These are phyloP conservation scores for Morelia viridis DNA, from an alignment of 2,797 vertebrate genomes.

Conservation along the genomic window DNA sequence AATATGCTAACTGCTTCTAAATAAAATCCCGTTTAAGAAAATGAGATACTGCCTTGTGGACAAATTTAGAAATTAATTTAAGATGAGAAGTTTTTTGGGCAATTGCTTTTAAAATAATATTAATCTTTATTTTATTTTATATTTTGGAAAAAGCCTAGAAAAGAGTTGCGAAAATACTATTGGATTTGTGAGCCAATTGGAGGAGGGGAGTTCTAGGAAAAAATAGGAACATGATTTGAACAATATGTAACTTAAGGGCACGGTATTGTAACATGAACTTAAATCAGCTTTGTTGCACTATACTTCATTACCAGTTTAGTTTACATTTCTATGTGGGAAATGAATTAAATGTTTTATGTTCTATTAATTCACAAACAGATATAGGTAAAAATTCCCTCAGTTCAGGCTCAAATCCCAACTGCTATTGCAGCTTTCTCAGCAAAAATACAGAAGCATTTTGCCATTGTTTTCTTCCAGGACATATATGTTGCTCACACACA, in stretches of 20 bases:
- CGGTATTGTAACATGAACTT: too few relatives aligned
- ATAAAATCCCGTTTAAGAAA: background rate
- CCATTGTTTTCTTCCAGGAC: too few relatives aligned
- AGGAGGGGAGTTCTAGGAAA: background rate
- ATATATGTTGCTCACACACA: too few relatives aligned
- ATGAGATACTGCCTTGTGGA: background rate
- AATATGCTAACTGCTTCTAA: too few relatives aligned
- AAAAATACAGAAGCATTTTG: too few relatives aligned
- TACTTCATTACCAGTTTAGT: background rate
- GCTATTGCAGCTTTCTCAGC: too few relatives aligned
- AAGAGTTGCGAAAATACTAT: background rate
- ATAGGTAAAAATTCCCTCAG: too few relatives aligned
- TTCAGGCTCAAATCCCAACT: too few relatives aligned
- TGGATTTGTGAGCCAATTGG: background rate
- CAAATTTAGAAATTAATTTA: background rate
- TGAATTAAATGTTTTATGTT: background rate
- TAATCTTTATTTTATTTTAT: background rate
- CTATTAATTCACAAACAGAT: too few relatives aligned
- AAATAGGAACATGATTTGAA: background rate
- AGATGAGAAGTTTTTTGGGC: background rate
- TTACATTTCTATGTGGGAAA: background rate
- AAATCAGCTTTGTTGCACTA: background rate
- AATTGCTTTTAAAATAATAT: background rate
- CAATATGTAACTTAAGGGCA: background rate
- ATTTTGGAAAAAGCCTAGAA: background rate